phyloP scores from a whole-genome alignment of 2,888 invertebrate species.

The Drosophila differens region DNA sequence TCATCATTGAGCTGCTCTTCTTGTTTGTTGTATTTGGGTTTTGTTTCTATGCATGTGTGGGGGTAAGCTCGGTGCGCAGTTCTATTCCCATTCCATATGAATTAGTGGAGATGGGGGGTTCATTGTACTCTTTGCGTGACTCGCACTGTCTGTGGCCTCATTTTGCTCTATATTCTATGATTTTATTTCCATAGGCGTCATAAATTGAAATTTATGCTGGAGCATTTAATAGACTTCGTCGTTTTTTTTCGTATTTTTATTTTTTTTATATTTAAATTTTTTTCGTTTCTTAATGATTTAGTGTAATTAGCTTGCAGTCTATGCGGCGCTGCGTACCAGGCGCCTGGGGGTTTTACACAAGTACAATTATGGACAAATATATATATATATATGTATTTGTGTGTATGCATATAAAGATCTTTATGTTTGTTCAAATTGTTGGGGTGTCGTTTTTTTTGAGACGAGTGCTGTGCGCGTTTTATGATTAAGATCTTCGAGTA shows the following conservation, averaged over 20 bases:
- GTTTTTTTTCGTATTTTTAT: conserved; percentile 55
- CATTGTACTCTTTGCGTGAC: conserved; percentile 52
- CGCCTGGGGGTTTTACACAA: conserved; percentile 42
- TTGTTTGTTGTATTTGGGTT: background rate
- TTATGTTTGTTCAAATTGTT: conserved; percentile 22
- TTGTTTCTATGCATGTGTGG: conserved; percentile 8
- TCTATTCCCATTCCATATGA: conserved; percentile 47
- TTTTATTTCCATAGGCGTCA: conserved; percentile 57
- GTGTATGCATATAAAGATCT: conserved; percentile 14
- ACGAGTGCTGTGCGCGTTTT: conserved; percentile 39
- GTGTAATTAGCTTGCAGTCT: conserved; percentile 67
- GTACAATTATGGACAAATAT: conserved; percentile 11
- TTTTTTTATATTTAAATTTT: conserved; percentile 67
- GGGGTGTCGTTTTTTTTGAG: conserved; percentile 37
- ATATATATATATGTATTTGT: conserved; percentile 1
- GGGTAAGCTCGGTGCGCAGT: conserved; percentile 57
- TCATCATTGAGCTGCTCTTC: conserved; percentile 19
- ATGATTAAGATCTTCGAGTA: conserved; percentile 72
- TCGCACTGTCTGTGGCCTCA: conserved; percentile 61
- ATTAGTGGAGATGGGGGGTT: conserved; percentile 57
- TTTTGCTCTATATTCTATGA: conserved; percentile 57
- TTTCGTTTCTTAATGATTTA: conserved; percentile 69
- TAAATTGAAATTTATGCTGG: conserved; percentile 81
- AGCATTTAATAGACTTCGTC: conserved; percentile 77
- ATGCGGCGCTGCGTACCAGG: conserved; percentile 52